Base-by-base conservation (phyloP, 2,888 invertebrate species). In the Halictus ligatus region DNA sequence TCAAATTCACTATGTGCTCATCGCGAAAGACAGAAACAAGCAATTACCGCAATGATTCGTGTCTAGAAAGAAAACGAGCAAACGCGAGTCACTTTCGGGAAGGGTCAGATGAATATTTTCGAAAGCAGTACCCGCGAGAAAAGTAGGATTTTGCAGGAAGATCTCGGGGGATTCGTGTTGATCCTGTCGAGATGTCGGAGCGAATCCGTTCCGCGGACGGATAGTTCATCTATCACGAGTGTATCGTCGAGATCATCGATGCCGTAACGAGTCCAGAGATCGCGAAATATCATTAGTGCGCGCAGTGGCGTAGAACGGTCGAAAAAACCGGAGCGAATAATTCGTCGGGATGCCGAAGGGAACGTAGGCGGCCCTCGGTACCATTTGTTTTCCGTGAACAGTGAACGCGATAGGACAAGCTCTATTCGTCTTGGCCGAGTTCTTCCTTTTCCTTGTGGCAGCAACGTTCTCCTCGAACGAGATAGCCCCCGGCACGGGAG, bases 251-350 rank as follows among this genome's bases (percentile, higher is more conserved):
- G 73, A 75, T 84, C 69, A 83, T 84, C 43, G 84, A 75, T 60
- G 46, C n/a, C 5, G 74, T 29, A 83, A 60, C 71, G 77, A 29
- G 84, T 46, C 69, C n/a, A 10, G 77, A 40, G 83, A 78, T 91
- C 85, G 83, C 84, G 75, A 92, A 90, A 88, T 88, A 90, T 90
- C 88, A 90, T 92, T 92, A 90, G 71, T 75, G 89, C 75, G 86
- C 21, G 85, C 91, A 91, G 85, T 89, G 89, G 84, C 87, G 91
- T 91, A 92, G 91, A 92, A 92, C 92, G 92, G 80, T 75, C 83
- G 78, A 81, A 80, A 87, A 80, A 75, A 79, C 60, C 71, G 77
- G 40, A 46, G 75, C 83, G 85, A 83, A 90, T 92, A 90, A 92
- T 91, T 92, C 91, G 91, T 89, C 80, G 89, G 29, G 76, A 67